A percentile compares a stretch with the other conserved stretches of the same genome.
These are phyloP conservation scores for Tinamus major DNA, from an alignment of 2,797 vertebrate genomes.

Conservation along the genomic window DNA sequence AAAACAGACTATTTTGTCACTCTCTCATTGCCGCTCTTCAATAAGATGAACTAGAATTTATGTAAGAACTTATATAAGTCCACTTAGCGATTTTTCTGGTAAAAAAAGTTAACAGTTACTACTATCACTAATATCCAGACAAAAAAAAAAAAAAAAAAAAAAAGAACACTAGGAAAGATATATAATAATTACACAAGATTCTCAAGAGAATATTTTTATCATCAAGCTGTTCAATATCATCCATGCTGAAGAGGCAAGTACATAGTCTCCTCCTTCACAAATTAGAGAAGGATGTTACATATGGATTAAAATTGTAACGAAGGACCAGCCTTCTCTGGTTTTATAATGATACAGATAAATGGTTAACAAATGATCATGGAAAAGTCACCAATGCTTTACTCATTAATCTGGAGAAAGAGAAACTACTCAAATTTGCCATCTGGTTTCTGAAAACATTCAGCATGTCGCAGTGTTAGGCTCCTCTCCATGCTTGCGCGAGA, in stretches of 20 bases:
- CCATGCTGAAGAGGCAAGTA: fast-evolving
- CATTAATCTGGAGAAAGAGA: background rate
- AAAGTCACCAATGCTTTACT: background rate
- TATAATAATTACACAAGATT: background rate
- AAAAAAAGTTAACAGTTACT: background rate
- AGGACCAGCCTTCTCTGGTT: background rate
- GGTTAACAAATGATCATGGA: background rate
- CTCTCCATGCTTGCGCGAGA: background rate
- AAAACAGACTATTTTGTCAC: background rate
- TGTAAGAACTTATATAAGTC: background rate
- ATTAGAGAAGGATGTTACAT: background rate
- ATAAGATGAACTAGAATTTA: background rate
- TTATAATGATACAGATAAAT: background rate
- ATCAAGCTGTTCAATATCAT: background rate
- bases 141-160: background rate
- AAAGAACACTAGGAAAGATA: background rate
- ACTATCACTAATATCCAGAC: background rate
- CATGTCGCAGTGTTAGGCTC: background rate
- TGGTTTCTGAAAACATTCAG: background rate
- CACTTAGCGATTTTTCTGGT: background rate
- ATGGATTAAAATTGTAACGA: background rate
- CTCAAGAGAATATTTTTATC: background rate
- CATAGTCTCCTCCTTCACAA: background rate
- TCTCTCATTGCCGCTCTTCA: background rate
- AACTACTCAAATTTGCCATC: background rate